Evolutionary conservation across 2,888 invertebrate genomes (phyloP).

Genomic region (Drosophila antonietae): DNA sequence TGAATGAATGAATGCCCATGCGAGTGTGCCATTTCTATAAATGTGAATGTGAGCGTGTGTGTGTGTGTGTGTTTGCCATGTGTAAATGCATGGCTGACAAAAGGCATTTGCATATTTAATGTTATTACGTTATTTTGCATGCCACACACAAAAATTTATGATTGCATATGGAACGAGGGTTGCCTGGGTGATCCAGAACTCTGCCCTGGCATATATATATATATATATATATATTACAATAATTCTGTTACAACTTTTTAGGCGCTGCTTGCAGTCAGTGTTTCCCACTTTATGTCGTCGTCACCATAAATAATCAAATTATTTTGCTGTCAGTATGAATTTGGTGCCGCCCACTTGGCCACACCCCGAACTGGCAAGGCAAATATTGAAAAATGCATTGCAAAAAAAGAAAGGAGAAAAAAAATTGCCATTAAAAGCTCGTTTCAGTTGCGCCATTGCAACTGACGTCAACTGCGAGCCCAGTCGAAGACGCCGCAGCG

Average conservation of each 20-base stretch:
- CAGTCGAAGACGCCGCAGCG: slow-evolving; percentile 1
- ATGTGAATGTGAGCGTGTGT: background rate
- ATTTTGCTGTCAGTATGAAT: slow-evolving; percentile 77
- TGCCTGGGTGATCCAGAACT: background rate
- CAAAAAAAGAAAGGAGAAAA: slow-evolving; percentile 11
- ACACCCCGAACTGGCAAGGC: slow-evolving; percentile 24
- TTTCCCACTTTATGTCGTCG: slow-evolving; percentile 13
- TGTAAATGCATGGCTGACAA: slow-evolving; percentile 77
- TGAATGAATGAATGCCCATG: slow-evolving; percentile 36
- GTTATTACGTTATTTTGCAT: slow-evolving; percentile 79
- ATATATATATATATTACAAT: slow-evolving; percentile 58
- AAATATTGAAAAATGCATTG: slow-evolving; percentile 67
- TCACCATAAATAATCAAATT: slow-evolving; percentile 78
- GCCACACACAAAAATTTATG: slow-evolving; percentile 77
- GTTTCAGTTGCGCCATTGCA: slow-evolving; percentile 44
- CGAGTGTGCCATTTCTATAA: slow-evolving; percentile 7
- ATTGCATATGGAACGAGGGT: slow-evolving; percentile 58
- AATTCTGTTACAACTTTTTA: slow-evolving; percentile 73
- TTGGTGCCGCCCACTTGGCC: slow-evolving; percentile 56
- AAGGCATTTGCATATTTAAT: slow-evolving; percentile 80
- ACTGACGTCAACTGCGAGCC: background rate
- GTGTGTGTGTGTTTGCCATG: slow-evolving; percentile 52
- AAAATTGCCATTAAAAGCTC: slow-evolving; percentile 74
- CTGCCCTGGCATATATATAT: slow-evolving; percentile 26
- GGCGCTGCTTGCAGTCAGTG: slow-evolving; percentile 17